phyloP scores from a whole-genome alignment of 2,113 vertebrate species.

The Tretioscincus oriximinensis region DNA sequence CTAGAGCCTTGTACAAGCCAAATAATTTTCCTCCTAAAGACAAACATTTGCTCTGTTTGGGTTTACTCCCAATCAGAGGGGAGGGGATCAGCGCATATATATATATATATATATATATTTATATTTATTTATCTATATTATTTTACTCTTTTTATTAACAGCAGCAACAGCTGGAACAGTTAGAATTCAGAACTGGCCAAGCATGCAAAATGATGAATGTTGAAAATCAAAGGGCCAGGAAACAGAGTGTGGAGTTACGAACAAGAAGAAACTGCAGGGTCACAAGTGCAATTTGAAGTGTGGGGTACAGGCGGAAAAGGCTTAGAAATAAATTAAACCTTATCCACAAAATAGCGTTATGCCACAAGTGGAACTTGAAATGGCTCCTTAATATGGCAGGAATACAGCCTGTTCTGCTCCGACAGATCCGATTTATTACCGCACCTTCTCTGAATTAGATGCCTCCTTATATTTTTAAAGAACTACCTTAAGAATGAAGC shows the following conservation, averaged over 20 bases:
- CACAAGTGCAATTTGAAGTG: not conserved
- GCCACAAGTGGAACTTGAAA: not conserved
- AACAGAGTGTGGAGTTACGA: not conserved
- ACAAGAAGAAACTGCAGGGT: not conserved
- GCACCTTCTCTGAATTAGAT: not conserved
- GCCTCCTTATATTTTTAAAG: not conserved
- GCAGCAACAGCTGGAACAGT: conserved; percentile 9
- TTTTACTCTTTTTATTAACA: conserved; percentile 18
- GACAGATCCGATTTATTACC: not conserved
- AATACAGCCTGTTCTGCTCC: not conserved
- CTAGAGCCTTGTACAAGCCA: not conserved
- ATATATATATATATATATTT: not conserved
- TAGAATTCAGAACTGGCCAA: not conserved
- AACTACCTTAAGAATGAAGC: not conserved
- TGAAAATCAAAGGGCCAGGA: not conserved
- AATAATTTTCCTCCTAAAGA: not conserved
- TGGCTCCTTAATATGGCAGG: not conserved
- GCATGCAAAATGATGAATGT: conserved; percentile 4
- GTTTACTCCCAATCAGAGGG: not conserved
- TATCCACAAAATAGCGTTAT: not conserved
- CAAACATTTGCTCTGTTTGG: not conserved
- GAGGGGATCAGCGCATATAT: conserved; percentile 9
- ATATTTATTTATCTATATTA: conserved; percentile 19
- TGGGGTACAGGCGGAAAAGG: not conserved
- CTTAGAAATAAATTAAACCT: not conserved